Percentiles rank a stretch among this genome's conserved stretches.
Conservation (phyloP, 53 echinoderm and acorn worm species). For the Stichopus horrens region DNA sequence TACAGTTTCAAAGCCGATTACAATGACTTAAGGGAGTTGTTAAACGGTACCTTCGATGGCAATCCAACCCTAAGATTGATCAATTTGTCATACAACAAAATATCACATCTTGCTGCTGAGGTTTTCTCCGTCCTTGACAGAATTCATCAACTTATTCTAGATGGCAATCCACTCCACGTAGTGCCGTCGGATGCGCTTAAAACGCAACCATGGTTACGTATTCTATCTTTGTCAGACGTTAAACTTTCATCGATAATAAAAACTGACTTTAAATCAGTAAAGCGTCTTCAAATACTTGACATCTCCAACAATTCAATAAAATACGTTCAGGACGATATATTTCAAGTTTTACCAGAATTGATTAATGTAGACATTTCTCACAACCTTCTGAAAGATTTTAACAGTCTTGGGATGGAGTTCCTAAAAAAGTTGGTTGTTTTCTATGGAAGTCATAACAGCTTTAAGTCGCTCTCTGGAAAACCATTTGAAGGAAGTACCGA, state of each 20-base stretch:
- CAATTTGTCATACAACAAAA: conserved; percentile 30
- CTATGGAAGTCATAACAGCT: neutral
- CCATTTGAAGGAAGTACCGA: conserved; percentile 7
- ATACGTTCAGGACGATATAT: neutral
- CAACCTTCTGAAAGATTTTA: neutral
- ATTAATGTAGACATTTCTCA: conserved; percentile 13
- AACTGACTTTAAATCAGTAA: neutral
- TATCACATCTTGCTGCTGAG: neutral
- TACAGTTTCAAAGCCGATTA: neutral
- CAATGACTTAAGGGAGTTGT: neutral
- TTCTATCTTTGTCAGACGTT: neutral
- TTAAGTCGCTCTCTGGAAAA: neutral
- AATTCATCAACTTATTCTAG: neutral
- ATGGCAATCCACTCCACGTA: conserved; percentile 1
- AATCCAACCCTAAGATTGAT: conserved; percentile 5
- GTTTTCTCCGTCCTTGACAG: conserved; percentile 20
- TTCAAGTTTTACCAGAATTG: neutral
- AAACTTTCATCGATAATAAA: neutral
- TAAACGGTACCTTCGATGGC: neutral
- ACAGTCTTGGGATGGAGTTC: neutral
- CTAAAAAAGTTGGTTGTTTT: conserved; percentile 6
- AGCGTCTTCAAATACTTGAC: neutral
- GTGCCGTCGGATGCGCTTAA: conserved; percentile 5
- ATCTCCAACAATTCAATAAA: conserved; percentile 12
- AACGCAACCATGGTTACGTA: neutral